Evolutionary conservation across 53 echinoderm and acorn worm species (phyloP).

Genomic region (Apostichopus leukothele): DNA sequence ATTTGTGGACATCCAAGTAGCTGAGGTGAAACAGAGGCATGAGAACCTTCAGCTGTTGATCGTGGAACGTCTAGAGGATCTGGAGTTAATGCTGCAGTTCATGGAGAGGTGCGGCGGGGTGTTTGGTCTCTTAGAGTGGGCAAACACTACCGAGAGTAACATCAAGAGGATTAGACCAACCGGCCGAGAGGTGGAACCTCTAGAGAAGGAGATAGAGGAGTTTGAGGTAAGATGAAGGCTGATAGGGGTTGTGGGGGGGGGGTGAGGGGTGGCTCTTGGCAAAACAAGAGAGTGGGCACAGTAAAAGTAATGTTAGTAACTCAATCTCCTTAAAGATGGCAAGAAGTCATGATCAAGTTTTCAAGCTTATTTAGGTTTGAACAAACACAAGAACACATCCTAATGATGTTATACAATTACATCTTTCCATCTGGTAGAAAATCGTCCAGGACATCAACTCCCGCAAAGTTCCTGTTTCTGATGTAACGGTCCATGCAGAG

Average conservation of each 20-base stretch:
- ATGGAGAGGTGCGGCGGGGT: slow-evolving; percentile 89
- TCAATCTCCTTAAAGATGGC: no score
- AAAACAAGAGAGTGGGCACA: not conserved
- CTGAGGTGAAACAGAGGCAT: slow-evolving; percentile 85
- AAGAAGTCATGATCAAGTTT: not conserved
- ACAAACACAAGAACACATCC: not conserved
- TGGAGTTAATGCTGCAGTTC: slow-evolving; percentile 91
- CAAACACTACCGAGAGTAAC: slow-evolving; percentile 70
- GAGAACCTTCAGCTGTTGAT: slow-evolving; percentile 69
- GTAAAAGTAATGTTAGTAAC: not conserved
- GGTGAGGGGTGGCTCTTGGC: not conserved
- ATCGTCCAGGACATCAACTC: slow-evolving; percentile 57
- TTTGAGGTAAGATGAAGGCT: slow-evolving; percentile 54
- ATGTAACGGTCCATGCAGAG: slow-evolving; percentile 87
- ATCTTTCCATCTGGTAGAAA: slow-evolving; percentile 6
- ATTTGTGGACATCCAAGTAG: slow-evolving; percentile 81
- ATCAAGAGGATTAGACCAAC: slow-evolving; percentile 74
- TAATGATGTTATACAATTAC: not conserved
- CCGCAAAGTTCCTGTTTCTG: slow-evolving; percentile 74
- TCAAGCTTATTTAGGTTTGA: not conserved
- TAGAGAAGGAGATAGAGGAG: slow-evolving; percentile 77
- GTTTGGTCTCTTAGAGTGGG: slow-evolving; percentile 87
- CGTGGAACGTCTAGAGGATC: slow-evolving; percentile 81
- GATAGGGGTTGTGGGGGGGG: not conserved
- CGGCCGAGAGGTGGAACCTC: slow-evolving; percentile 74